A percentile compares a stretch with the other conserved stretches of the same genome.
Evolutionary conservation across 2,888 invertebrate genomes (phyloP).

Genomic region (Autographa gamma): DNA sequence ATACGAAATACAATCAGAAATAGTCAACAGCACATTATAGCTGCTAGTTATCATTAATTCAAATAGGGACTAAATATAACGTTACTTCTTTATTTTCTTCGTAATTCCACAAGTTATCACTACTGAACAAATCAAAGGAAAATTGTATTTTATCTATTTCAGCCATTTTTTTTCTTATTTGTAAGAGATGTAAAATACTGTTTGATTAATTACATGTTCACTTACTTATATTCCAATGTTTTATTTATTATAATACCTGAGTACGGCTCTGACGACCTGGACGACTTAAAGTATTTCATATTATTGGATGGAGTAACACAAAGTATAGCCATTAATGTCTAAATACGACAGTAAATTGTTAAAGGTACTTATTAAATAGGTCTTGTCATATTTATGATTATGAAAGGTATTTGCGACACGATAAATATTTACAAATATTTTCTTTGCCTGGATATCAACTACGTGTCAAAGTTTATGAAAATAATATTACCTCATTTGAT

Average conservation of each 20-base stretch:
- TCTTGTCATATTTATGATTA: slow-evolving; percentile 8
- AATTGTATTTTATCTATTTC: no score
- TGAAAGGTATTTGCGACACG: slow-evolving; percentile 22
- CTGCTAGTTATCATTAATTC: no score
- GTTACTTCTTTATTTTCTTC: no score
- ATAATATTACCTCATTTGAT: slow-evolving; percentile 66
- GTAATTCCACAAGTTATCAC: no score
- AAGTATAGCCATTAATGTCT: no score
- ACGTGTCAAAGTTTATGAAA: slow-evolving; percentile 71
- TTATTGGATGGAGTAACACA: no score
- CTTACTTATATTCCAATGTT: slow-evolving; percentile 19
- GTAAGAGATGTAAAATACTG: slow-evolving; percentile 23
- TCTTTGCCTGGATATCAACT: slow-evolving; percentile 36
- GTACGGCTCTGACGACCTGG: no score
- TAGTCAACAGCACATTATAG: no score
- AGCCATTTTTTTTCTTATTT: background rate
- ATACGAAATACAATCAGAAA: no score
- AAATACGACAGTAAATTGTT: background rate
- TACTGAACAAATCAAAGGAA: background rate
- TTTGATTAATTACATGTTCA: slow-evolving; percentile 10
- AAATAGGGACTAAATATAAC: no score
- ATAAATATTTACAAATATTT: slow-evolving; percentile 20
- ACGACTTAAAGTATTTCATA: no score
- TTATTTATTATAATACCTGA: slow-evolving; percentile 1
- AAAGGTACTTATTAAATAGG: slow-evolving; percentile 15